phyloP scores from a whole-genome alignment of 2,797 vertebrate species.

The Bradypus variegatus region DNA sequence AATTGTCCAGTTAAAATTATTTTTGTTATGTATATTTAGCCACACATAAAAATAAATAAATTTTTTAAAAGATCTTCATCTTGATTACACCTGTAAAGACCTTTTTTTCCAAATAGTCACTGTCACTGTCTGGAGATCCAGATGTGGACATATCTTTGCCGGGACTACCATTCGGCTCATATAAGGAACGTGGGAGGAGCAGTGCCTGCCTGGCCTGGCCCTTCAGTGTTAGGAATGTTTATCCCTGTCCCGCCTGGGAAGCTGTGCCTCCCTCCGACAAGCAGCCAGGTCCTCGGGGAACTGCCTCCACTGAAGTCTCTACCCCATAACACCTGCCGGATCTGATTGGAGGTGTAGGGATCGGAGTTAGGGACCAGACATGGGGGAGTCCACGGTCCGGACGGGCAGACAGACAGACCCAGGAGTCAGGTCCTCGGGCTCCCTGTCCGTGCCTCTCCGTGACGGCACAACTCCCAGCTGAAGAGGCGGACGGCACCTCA shows the following conservation, averaged over 20 bases:
- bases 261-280: background rate
- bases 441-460: background rate
- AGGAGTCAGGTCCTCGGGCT: rapidly evolving
- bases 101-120: background rate
- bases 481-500: background rate
- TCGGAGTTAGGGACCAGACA: too few species aligned
- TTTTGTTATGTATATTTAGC: too few species aligned
- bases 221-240: background rate
- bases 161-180: background rate
- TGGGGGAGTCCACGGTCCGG: background rate
- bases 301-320: background rate
- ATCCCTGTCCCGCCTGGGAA: background rate
- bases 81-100: background rate
- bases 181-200: background rate
- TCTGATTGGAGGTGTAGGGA: background rate
- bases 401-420: background rate
- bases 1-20: too few species aligned
- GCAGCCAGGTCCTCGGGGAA: background rate
- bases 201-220: background rate
- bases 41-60: too few species aligned
- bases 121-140: background rate
- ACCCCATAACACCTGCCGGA: rapidly evolving
- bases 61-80: too few species aligned
- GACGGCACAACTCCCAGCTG: background rate
- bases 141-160: background rate